A percentile compares a stretch with the other conserved stretches of the same genome.
Evolutionary conservation across 2,113 vertebrate species (phyloP).

Genomic region (Barnardius zonarius): DNA sequence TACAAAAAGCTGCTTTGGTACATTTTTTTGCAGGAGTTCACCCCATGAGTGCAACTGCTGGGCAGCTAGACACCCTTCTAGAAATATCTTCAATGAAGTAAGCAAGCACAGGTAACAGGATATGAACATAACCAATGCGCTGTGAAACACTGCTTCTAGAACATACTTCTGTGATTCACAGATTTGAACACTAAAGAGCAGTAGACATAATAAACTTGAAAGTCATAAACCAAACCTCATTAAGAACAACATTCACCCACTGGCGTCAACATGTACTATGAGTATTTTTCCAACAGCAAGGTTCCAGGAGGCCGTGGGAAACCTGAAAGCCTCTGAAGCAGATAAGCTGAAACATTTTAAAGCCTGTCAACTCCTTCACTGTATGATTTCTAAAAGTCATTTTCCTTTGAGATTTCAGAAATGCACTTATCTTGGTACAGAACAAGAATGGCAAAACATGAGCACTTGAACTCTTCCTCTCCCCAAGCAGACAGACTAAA

Average conservation of each 20-base stretch:
- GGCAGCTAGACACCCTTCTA: not conserved
- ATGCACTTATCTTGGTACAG: not conserved
- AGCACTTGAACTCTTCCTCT: not conserved
- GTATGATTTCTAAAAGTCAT: not conserved
- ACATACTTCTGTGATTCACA: not conserved
- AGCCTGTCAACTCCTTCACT: conserved; percentile 32
- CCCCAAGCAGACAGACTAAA: not conserved
- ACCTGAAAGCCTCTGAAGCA: not conserved
- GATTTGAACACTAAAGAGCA: not conserved
- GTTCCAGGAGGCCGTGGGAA: conserved; percentile 34
- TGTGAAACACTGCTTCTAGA: not conserved
- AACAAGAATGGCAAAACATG: not conserved
- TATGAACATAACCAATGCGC: accelerated
- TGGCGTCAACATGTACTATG: not conserved
- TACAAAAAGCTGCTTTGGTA: not conserved
- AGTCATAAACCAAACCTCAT: not conserved
- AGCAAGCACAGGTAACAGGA: not conserved
- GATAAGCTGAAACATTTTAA: not conserved
- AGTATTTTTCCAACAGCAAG: not conserved
- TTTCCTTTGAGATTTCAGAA: conserved; percentile 46
- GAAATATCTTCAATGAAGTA: not conserved
- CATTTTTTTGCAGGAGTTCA: not conserved
- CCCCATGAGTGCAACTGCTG: not conserved
- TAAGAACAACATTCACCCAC: not conserved
- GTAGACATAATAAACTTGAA: not conserved